phyloP scores from a whole-genome alignment of 23 tunicate species.

The Halocynthia aurantium region DNA sequence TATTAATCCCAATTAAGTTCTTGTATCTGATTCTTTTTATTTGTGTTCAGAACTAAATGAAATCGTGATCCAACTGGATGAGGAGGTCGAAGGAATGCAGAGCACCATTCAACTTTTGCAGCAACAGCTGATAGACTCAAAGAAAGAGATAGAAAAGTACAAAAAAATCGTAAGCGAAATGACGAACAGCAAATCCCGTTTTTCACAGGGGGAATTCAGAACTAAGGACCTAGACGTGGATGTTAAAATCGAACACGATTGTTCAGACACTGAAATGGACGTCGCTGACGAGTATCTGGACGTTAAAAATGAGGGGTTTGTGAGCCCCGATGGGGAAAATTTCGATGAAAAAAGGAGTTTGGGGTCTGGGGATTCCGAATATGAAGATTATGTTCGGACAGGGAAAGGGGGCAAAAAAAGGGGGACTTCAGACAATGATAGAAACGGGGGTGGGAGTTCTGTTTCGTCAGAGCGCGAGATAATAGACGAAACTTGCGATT shows the following conservation, averaged over 20 bases:
- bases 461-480: conserved; percentile 19
- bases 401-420: neutral
- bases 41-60: conserved; percentile 69
- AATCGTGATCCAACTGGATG: conserved; percentile 96
- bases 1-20: neutral
- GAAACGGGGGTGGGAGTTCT: conserved; percentile 1
- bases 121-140: conserved; percentile 54
- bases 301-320: conserved; percentile 8
- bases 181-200: neutral
- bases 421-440: neutral
- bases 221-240: conserved; percentile 6
- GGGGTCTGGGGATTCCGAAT: neutral
- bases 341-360: conserved; percentile 4
- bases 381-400: neutral
- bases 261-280: neutral
- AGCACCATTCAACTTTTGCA: conserved; percentile 86
- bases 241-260: neutral
- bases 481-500: conserved; percentile 21
- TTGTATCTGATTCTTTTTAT: conserved; percentile 2
- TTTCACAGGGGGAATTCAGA: neutral
- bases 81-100: conserved; percentile 98
- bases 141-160: conserved; percentile 35
- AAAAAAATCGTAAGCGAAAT: conserved; percentile 11
- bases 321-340: neutral
- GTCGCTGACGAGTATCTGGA: neutral